Evolutionary conservation across 2,888 invertebrate species (phyloP).

Genomic region (Temnothorax unifasciatus): DNA sequence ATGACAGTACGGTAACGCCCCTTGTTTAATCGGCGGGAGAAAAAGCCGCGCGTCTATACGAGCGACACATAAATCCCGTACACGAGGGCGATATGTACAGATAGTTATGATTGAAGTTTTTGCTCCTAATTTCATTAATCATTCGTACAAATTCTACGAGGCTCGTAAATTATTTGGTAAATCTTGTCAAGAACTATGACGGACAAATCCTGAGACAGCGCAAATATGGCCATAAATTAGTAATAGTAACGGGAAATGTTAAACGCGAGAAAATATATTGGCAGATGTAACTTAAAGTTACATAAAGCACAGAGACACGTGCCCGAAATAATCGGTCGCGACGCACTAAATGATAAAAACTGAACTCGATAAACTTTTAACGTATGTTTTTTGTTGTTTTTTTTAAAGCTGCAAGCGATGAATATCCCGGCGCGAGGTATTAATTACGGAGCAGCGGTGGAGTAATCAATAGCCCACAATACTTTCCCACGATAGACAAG

Average conservation of each 20-base stretch:
- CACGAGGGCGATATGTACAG: not conserved
- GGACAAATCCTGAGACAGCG: not conserved
- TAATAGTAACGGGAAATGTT: constrained; percentile 17
- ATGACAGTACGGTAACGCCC: constrained; percentile 45
- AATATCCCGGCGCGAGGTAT: not conserved
- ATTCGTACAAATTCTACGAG: not conserved
- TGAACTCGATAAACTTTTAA: constrained; percentile 1
- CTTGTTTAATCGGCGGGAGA: constrained; percentile 40
- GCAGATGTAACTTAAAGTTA: not conserved
- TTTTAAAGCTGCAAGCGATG: not conserved
- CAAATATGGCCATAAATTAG: constrained; percentile 24
- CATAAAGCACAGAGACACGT: not conserved
- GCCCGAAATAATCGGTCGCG: not conserved
- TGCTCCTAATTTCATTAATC: constrained; percentile 13
- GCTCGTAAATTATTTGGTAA: constrained; percentile 5
- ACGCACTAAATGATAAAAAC: not conserved
- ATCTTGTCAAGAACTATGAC: not conserved
- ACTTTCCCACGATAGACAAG: constrained; percentile 3
- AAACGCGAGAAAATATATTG: constrained; percentile 27
- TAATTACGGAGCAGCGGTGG: constrained; percentile 18
- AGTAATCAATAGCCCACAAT: constrained; percentile 39
- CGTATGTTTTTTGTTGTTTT: not conserved
- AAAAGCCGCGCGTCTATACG: not conserved
- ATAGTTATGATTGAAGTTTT: not conserved
- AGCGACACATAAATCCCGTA: not conserved